These are phyloP conservation scores for Drosophila micromelanica DNA, from an alignment of 1,140 invertebrate species.

Conservation along the genomic window DNA sequence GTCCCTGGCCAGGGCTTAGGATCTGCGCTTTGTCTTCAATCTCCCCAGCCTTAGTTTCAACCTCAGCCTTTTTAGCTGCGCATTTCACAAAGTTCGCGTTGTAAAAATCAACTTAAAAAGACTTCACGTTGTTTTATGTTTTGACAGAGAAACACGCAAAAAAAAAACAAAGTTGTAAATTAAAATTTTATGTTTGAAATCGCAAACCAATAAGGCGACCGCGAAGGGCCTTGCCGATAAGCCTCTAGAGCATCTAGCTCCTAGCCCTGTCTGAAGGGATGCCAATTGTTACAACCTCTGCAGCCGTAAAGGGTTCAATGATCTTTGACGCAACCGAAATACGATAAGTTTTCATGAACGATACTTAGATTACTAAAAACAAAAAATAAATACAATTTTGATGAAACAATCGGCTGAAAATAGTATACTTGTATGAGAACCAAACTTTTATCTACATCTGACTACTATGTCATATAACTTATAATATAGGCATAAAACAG, in stretches of 20 bases:
- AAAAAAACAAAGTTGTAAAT: conserved; percentile 76
- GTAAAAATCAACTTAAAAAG: conserved; percentile 78
- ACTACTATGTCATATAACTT: too few species aligned
- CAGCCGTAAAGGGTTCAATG: conserved; percentile 24
- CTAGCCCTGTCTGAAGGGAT: conserved; percentile 26
- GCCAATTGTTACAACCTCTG: conserved; percentile 34
- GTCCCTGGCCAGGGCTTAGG: conserved; percentile 34
- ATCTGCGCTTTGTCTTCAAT: conserved; percentile 33
- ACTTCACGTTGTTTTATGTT: conserved; percentile 78
- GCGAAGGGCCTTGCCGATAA: conserved; percentile 9
- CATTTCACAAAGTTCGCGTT: conserved; percentile 68
- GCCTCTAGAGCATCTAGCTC: not conserved
- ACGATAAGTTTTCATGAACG: conserved; percentile 21
- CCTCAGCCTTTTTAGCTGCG: conserved; percentile 44
- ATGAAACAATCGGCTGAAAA: too few species aligned
- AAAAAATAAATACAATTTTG: not conserved
- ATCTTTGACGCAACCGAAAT: conserved; percentile 38
- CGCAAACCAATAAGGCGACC: conserved; percentile 65
- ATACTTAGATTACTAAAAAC: conserved; percentile 14
- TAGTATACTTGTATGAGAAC: too few species aligned
- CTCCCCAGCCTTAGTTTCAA: conserved; percentile 8
- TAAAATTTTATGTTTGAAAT: conserved; percentile 80
- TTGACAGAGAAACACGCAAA: conserved; percentile 38
- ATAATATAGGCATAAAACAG: too few species aligned
- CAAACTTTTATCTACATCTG: too few species aligned